Evolutionary conservation across 2,113 vertebrate species (phyloP).

Genomic region (Protobothrops mucrosquamatus): DNA sequence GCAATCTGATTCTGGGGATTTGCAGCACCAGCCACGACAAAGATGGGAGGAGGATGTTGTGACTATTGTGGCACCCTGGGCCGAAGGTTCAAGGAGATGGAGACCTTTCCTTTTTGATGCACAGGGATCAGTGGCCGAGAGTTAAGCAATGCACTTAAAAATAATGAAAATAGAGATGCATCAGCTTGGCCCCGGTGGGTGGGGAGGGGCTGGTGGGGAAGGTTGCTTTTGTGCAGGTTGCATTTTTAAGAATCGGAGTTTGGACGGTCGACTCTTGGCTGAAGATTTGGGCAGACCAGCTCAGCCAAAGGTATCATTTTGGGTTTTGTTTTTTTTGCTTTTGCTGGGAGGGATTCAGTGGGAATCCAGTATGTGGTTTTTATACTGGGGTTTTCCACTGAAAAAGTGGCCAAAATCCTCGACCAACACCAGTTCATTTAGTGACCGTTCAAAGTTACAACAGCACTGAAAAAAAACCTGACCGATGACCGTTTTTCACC

Average conservation of each 20-base stretch:
- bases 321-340: too few species aligned
- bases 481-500: too few species aligned
- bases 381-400: background rate
- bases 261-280: background rate
- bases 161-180: background rate
- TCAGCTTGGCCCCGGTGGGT: background rate
- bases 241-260: background rate
- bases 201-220: background rate
- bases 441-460: too few species aligned
- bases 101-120: background rate
- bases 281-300: background rate
- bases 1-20: background rate
- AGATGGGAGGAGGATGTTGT: background rate
- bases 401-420: background rate
- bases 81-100: background rate
- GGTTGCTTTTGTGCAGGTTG: background rate
- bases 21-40: accelerated
- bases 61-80: background rate
- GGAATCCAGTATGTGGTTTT: background rate
- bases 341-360: background rate
- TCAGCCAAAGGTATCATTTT: background rate
- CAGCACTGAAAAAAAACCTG: too few species aligned
- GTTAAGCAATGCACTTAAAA: background rate
- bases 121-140: background rate
- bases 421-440: too few species aligned